Evolutionary conservation across 23 tunicate genomes (phyloP).

Genomic region (Diplosoma virens): DNA sequence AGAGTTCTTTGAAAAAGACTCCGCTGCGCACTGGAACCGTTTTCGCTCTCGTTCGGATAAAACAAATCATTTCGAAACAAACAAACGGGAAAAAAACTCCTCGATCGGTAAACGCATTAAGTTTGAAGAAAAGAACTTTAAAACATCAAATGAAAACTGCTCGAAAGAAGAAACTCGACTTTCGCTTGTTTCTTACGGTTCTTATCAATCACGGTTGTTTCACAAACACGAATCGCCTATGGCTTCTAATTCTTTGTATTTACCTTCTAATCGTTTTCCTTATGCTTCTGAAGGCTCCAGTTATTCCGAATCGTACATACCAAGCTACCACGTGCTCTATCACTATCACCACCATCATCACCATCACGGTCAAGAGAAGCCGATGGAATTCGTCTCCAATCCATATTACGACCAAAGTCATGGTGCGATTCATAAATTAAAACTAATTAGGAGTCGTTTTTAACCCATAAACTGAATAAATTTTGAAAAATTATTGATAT

Average conservation of each 20-base stretch:
- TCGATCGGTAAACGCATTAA: neutral
- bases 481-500: too few species aligned
- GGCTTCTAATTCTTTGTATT: neutral
- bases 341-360: constrained; percentile 61
- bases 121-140: neutral
- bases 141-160: neutral
- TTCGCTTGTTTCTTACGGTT: neutral
- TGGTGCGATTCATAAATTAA: neutral
- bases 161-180: neutral
- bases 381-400: neutral
- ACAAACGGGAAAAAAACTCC: neutral
- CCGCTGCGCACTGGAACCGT: neutral
- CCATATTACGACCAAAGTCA: neutral
- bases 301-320: constrained; percentile 16
- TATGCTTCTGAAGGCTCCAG: neutral
- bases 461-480: too few species aligned
- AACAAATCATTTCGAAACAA: neutral
- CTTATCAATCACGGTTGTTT: neutral
- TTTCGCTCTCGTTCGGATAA: neutral
- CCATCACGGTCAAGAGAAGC: constrained; percentile 22
- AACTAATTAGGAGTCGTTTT: too few species aligned
- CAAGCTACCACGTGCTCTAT: constrained; percentile 40
- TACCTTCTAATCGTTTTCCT: neutral
- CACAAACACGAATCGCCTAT: neutral
- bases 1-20: neutral